Evolutionary conservation across 1,140 invertebrate genomes (phyloP), one percentile per base, ranked within the genome.

Genomic region (Papilio glaucus): DNA sequence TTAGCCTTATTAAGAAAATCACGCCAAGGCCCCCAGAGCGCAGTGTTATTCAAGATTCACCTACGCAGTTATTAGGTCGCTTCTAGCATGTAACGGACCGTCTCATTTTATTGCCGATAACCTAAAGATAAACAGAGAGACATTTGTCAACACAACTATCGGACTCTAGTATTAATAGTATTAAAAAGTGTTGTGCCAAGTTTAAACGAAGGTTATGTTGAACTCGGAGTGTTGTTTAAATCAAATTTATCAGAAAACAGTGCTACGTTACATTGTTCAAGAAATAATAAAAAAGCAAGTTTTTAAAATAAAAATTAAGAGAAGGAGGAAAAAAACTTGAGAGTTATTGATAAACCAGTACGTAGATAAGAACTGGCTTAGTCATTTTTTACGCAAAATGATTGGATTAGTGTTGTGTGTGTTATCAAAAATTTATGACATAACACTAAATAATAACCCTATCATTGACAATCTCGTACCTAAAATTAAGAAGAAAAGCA

Each of bases 351-450:
- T 77, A 77, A 79, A 65, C 21, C 13, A 49, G 71, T 72, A 18
- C 24, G 61, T 42, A 74, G 76, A 80, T 61, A 78, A 78, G 57
- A 72, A 68, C 37, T 29, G 45, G 39, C 13, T 29, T 18, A 71
- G 18, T 70, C 67, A 24, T 38, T 68, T 72, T 72, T 72, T 71
- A 73, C 71, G 38, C 63, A 77, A 83, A 72, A 91, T 91, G 89
- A 90, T 91, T 65, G 87, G 77, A 18, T 69, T 89, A 70, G 83
- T 89, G 73, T 77, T 89, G 79, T 90, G 83, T 67, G 74, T 91
- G 61, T 74, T 89, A 76, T 82, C 81, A 4, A 86, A 85, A 76
- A 76, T 90, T 75, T 79, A 88, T 69, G 80, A 87, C 33, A 70
- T 86, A 38, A 79, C 81, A 49, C 5, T 4, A 18, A 86, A 80